A percentile compares a stretch with the other conserved stretches of the same genome.
Conservation (phyloP, 2,113 vertebrate species). For the Stercorarius parasiticus region DNA sequence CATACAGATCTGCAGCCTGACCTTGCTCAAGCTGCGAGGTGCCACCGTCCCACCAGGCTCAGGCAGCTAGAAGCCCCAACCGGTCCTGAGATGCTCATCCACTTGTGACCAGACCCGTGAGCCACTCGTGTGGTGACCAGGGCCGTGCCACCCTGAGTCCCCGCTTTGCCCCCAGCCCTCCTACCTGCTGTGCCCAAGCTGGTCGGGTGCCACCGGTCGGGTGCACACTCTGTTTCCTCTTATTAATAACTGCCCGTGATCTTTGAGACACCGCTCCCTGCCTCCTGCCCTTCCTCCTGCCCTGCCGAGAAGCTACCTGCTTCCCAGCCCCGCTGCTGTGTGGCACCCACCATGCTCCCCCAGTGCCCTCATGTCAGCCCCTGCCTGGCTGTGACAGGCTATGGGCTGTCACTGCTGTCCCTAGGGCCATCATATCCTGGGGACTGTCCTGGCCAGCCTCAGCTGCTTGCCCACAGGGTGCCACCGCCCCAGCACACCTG, state of each 20-base stretch:
- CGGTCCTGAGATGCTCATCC: neutral
- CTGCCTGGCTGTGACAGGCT: neutral
- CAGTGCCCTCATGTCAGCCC: no score
- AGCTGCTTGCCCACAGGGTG: neutral
- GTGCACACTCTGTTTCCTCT: neutral
- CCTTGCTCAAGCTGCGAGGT: neutral
- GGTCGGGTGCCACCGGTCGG: neutral
- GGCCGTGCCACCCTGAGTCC: neutral
- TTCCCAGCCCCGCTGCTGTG: neutral
- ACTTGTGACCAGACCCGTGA: fast-evolving
- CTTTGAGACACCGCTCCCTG: constrained; percentile 47
- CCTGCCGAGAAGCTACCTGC: fast-evolving
- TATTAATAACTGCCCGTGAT: neutral
- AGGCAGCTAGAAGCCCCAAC: neutral
- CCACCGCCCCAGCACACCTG: fast-evolving
- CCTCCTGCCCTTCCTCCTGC: neutral
- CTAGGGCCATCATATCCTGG: neutral
- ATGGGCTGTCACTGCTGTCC: neutral
- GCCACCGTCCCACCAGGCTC: neutral
- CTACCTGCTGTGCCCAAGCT: neutral
- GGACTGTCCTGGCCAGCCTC: neutral
- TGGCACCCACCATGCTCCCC: neutral
- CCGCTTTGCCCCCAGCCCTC: neutral
- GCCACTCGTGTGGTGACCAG: neutral
- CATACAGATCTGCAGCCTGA: neutral